These are phyloP conservation scores for Hirudo medicinalis DNA, from an alignment of 1,140 invertebrate species.

Conservation along the genomic window DNA sequence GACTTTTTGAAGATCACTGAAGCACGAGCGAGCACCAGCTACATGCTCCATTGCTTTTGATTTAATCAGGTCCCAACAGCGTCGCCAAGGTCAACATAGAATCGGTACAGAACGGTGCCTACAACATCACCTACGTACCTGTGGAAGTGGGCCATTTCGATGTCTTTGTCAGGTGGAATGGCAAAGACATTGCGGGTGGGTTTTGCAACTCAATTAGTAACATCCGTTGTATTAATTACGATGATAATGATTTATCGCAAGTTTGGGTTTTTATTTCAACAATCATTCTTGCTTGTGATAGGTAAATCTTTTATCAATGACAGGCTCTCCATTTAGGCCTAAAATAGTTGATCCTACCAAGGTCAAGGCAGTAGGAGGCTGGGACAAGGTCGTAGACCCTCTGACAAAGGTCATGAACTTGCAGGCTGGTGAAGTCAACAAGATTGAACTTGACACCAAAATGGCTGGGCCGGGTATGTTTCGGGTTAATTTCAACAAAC, in stretches of 20 bases:
- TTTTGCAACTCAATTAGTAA: not conserved
- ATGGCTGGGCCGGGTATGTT: conserved; percentile 52
- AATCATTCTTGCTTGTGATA: too few species aligned
- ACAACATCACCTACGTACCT: conserved; percentile 55
- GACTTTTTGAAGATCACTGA: too few species aligned
- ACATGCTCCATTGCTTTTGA: not conserved
- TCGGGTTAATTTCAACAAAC: not conserved
- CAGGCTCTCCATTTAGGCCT: conserved; percentile 59
- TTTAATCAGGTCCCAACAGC: conserved; percentile 16
- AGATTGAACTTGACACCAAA: conserved; percentile 49
- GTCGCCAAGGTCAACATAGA: conserved; percentile 15
- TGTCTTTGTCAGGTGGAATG: conserved; percentile 58
- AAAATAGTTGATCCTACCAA: conserved; percentile 56
- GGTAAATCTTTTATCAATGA: conserved; percentile 13
- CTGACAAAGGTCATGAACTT: conserved; percentile 58
- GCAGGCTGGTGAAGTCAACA: conserved; percentile 46
- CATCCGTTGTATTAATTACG: too few species aligned
- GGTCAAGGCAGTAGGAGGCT: conserved; percentile 47
- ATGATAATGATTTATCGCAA: too few species aligned
- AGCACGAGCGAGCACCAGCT: too few species aligned
- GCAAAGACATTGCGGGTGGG: conserved; percentile 48
- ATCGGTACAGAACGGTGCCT: conserved; percentile 42
- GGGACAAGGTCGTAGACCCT: conserved; percentile 48
- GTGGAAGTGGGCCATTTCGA: conserved; percentile 60
- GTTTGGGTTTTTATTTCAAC: too few species aligned